Percentiles rank a stretch among this genome's conserved stretches.
Evolutionary conservation across 2,797 vertebrate genomes (phyloP).

Genomic region (Sparus aurata): DNA sequence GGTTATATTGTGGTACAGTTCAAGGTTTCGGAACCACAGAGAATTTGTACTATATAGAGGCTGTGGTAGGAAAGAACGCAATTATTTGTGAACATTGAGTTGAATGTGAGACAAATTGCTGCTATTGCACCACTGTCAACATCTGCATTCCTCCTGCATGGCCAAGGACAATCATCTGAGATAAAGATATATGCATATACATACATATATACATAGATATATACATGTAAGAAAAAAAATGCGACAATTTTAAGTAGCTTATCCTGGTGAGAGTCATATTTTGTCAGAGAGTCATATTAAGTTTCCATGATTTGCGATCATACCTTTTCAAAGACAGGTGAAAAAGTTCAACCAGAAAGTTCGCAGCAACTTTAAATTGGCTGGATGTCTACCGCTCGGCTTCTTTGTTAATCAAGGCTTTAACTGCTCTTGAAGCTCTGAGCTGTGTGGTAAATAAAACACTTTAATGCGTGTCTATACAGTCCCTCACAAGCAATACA

Average conservation of each 20-base stretch:
- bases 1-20: conserved; percentile 78
- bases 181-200: too few relatives aligned
- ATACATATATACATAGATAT: too few relatives aligned
- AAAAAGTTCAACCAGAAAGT: background rate
- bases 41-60: conserved; percentile 45
- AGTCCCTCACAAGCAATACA: background rate
- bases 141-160: background rate
- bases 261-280: background rate
- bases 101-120: background rate
- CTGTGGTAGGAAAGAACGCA: background rate
- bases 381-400: background rate
- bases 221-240: background rate
- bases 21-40: conserved; percentile 68
- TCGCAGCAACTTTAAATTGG: background rate
- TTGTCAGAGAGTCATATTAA: too few relatives aligned
- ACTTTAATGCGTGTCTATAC: background rate
- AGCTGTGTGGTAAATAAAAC: background rate
- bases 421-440: background rate
- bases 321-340: background rate
- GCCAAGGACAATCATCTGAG: background rate
- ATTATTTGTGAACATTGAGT: background rate
- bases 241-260: background rate
- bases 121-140: background rate
- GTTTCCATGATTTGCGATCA: background rate
- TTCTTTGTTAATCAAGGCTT: background rate